Base-by-base conservation (phyloP, 1,140 invertebrate genomes). In the Phocides pigmalion region DNA sequence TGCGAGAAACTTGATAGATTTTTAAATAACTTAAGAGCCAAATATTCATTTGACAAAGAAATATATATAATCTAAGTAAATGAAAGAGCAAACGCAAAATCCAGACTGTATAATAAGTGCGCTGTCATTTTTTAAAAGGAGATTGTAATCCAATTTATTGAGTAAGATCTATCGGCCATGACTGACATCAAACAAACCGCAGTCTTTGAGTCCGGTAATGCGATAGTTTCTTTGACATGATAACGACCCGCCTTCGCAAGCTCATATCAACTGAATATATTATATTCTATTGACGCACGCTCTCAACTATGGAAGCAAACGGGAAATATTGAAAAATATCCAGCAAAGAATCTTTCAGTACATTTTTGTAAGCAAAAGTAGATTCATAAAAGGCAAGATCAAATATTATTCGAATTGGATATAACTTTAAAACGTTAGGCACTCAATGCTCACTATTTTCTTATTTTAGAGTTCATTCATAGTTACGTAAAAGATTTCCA, bases 161-260 rank as follows among this genome's bases (percentile, higher is more conserved):
- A 77, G 70, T 65, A 46, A 70, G 66, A 75, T 79, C 67, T 69
- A 67, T 76, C 64, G 63, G 68, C 66, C 70, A 72, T 70, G 72
- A 71, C 59, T 67, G 72, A 83, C 74, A 83, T 89, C 81, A 87
- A 87, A 89, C 79, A 86, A 81, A 81, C 81, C 78, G 68, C 72
- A 68, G 75, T 76, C 82, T 87, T 87, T 90, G 85, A 90, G 78
- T 78, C 70, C 67, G 68, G 83, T 85, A 88, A 90, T 79, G 68
- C 71, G 85, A 90, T 90, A 90, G 84, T 84, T 88, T 86, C 85
- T 88, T 90, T 88, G 87, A 90, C 79, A 86, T 88, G 85, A 79
- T 89, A 89, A 89, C 87, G 82, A 89, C 66, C 74, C 68, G 77
- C 74, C 79, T 79, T 79, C 74, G 68, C 62, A 46, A 46, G 68